These are phyloP conservation scores for Scolopax rusticola DNA, from an alignment of 2,797 vertebrate genomes.

Conservation along the genomic window DNA sequence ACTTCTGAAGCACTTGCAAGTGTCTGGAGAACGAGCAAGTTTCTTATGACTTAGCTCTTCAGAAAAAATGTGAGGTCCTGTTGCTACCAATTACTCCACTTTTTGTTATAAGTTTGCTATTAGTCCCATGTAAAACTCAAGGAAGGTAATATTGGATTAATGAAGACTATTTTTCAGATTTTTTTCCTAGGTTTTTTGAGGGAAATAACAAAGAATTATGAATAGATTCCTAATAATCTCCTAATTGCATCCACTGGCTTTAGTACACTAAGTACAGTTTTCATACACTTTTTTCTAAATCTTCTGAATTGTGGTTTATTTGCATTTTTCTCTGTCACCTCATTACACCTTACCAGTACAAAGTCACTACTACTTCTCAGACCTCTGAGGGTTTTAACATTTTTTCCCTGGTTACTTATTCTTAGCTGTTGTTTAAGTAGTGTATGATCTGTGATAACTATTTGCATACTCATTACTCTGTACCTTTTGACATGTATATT, in stretches of 20 bases:
- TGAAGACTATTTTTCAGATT: background rate
- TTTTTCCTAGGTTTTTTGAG: background rate
- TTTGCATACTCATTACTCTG: background rate
- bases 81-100: background rate
- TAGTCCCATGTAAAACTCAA: background rate
- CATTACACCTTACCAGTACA: background rate
- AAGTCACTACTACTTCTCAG: background rate
- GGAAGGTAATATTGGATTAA: background rate
- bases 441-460: background rate
- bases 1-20: background rate
- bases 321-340: background rate
- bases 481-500: background rate
- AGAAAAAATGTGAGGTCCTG: background rate
- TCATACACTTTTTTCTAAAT: background rate
- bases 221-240: background rate
- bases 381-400: background rate
- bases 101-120: background rate
- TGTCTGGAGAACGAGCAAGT: background rate
- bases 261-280: background rate
- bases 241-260: background rate
- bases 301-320: background rate
- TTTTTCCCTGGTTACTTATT: background rate
- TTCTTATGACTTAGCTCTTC: background rate
- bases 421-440: background rate
- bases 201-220: background rate